Conservation (phyloP, 2,797 vertebrate species). For the Coregonus suidteri region DNA sequence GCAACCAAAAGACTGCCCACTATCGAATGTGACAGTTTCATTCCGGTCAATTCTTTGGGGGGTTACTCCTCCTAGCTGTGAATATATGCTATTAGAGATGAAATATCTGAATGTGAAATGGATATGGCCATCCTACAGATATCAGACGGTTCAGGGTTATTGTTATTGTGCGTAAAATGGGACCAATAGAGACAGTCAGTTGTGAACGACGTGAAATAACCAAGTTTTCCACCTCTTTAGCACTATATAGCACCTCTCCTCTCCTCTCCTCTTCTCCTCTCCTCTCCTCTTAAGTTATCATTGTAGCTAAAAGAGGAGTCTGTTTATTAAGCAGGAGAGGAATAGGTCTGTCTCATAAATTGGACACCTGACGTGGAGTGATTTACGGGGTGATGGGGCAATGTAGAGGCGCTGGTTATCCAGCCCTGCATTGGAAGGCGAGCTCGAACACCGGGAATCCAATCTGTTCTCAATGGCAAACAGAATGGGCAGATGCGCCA, state of each 20-base stretch:
- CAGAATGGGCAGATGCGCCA: constrained; percentile 70
- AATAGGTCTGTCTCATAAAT: constrained; percentile 54
- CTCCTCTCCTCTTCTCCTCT: no score
- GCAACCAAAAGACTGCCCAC: constrained; percentile 1
- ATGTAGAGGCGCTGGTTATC: constrained; percentile 47
- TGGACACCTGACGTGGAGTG: constrained; percentile 54
- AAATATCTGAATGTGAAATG: neutral
- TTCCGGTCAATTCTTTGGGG: constrained; percentile 27
- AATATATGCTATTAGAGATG: no score
- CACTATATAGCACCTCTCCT: neutral
- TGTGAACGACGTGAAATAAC: no score
- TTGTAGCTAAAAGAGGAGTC: constrained; percentile 42
- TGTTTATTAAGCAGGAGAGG: constrained; percentile 52
- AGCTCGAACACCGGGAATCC: constrained; percentile 59
- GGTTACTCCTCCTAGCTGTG: constrained; percentile 38
- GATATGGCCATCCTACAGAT: no score
- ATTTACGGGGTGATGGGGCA: constrained; percentile 57
- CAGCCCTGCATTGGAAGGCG: constrained; percentile 48
- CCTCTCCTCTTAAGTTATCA: neutral
- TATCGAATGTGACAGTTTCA: constrained; percentile 57
- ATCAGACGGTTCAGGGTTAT: neutral
- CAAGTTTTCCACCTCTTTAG: neutral
- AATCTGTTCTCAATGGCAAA: constrained; percentile 64
- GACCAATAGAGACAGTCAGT: neutral
- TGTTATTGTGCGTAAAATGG: constrained; percentile 5